A percentile compares a stretch with the other conserved stretches of the same genome.
Evolutionary conservation across 2,797 vertebrate species (phyloP).

Genomic region (Channallabes apus): DNA sequence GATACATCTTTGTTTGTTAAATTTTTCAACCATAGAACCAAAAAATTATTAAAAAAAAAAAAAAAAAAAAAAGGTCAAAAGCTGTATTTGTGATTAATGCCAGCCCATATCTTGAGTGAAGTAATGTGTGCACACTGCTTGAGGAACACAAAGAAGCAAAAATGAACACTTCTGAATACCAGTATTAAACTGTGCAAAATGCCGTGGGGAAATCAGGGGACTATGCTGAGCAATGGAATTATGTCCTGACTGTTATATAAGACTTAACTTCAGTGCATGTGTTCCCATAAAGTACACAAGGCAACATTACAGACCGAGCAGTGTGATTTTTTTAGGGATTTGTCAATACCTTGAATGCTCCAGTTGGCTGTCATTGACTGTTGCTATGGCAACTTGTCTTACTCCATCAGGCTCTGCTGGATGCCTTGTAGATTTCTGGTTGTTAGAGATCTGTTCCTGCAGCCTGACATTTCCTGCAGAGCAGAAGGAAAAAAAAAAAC

Average conservation of each 20-base stretch:
- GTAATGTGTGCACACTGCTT: background rate
- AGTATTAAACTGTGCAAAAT: background rate
- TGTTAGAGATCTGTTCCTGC: conserved; percentile 68
- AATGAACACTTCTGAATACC: background rate
- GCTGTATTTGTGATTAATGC: conserved; percentile 17
- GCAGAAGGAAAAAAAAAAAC: conserved; percentile 41
- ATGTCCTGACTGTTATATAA: background rate
- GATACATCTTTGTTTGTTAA: background rate
- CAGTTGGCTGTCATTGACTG: conserved; percentile 60
- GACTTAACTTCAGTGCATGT: background rate
- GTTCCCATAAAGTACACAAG: conserved; percentile 27
- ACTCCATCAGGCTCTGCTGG: conserved; percentile 55
- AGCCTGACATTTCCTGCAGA: conserved; percentile 69
- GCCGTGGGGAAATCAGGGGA: background rate
- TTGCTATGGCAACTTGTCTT: conserved; percentile 63
- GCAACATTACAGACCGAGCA: conserved; percentile 41
- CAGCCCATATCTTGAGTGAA: background rate
- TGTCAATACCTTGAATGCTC: conserved; percentile 75
- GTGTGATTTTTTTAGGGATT: conserved; percentile 36
- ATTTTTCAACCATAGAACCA: background rate
- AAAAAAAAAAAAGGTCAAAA: background rate
- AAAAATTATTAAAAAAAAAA: too few relatives aligned
- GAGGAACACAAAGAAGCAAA: background rate
- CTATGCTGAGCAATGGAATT: background rate
- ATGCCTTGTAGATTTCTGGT: conserved; percentile 60